Percentiles rank a stretch among this genome's conserved stretches.
These are phyloP conservation scores for Hystrix cristata DNA, from an alignment of 2,113 vertebrate species.

Conservation along the genomic window DNA sequence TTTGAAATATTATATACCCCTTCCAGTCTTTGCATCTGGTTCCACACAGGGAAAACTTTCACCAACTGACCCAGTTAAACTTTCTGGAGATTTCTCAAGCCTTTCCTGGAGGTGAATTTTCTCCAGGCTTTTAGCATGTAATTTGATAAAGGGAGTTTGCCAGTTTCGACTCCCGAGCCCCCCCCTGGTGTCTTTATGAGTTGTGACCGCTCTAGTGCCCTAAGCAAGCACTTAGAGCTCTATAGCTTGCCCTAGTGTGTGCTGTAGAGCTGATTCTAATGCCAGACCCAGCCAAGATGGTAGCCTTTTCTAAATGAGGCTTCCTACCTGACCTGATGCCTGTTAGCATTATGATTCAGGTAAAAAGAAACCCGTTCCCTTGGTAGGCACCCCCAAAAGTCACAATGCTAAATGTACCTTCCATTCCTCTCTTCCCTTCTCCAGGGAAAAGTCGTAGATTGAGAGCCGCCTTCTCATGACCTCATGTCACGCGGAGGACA, in stretches of 20 bases:
- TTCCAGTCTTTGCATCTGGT: background rate
- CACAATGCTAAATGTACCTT: background rate
- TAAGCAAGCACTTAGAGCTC: no score
- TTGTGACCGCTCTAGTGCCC: background rate
- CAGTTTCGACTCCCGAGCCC: background rate
- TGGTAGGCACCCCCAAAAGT: fast-evolving
- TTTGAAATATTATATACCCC: background rate
- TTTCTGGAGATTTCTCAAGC: background rate
- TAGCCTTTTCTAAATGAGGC: background rate
- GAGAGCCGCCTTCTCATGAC: background rate
- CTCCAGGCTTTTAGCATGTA: background rate
- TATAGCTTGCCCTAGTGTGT: background rate
- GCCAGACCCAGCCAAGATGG: background rate
- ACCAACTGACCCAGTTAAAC: background rate
- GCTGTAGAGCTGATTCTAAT: background rate
- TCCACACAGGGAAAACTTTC: background rate
- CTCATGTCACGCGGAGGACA: background rate
- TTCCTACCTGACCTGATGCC: background rate
- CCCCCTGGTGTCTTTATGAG: background rate
- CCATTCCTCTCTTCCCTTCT: background rate
- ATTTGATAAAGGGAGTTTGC: background rate
- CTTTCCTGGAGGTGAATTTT: background rate
- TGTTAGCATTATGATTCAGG: background rate
- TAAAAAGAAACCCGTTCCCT: background rate
- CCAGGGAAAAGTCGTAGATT: background rate